Evolutionary conservation across 1,140 invertebrate genomes (phyloP).

Genomic region (Drosophila pachea): DNA sequence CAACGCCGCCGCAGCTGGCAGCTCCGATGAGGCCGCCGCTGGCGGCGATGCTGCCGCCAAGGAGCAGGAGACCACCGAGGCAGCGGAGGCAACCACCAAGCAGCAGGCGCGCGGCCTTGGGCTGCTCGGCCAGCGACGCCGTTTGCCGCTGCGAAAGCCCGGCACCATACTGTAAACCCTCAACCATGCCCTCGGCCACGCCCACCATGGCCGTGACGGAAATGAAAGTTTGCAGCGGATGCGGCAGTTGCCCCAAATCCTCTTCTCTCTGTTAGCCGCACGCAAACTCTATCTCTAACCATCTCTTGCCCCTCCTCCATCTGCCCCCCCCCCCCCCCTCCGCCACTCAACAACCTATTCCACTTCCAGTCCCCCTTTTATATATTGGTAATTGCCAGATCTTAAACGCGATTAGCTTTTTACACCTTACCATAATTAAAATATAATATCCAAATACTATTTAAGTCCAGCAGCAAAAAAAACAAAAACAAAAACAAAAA

Average conservation of each 20-base stretch:
- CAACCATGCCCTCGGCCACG: not conserved
- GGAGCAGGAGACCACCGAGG: constrained; percentile 79
- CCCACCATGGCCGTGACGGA: not conserved
- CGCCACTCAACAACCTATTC: too few species aligned
- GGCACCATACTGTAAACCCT: constrained; percentile 79
- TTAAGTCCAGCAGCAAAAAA: constrained; percentile 46
- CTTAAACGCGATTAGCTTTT: constrained; percentile 63
- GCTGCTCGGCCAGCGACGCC: constrained; percentile 82
- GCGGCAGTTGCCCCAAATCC: constrained; percentile 15
- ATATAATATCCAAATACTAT: constrained; percentile 64
- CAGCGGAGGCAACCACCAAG: constrained; percentile 78
- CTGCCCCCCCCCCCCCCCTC: too few species aligned
- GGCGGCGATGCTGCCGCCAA: constrained; percentile 46
- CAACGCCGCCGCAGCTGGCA: constrained; percentile 8
- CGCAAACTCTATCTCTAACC: not conserved
- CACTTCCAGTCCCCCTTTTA: too few species aligned
- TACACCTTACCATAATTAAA: constrained; percentile 66
- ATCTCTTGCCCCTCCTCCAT: constrained; percentile 37
- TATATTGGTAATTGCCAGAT: too few species aligned
- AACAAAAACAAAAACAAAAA: constrained; percentile 12
- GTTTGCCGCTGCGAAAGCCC: constrained; percentile 81
- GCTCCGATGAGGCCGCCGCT: constrained; percentile 40
- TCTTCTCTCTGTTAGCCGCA: not conserved
- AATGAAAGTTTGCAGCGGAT: constrained; percentile 12
- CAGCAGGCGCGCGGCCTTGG: constrained; percentile 81